phyloP scores from a whole-genome alignment of 2,888 invertebrate species.

The Drosophila histrio region DNA sequence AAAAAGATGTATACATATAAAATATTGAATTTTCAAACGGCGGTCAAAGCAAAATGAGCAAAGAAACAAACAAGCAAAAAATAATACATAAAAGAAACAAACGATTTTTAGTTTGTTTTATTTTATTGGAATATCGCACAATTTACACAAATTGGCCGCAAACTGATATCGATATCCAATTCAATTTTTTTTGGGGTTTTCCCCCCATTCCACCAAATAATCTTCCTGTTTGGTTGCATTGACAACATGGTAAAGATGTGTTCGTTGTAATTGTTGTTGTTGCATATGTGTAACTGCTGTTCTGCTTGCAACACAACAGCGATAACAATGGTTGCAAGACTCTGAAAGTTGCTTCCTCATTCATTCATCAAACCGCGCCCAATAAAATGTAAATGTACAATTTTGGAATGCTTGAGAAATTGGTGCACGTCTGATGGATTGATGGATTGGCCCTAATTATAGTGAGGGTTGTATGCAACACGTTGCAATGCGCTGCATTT shows the following conservation, averaged over 20 bases:
- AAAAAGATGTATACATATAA: neutral
- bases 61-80: constrained; percentile 10
- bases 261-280: neutral
- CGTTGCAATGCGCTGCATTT: constrained; percentile 29
- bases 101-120: constrained; percentile 10
- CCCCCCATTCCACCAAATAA: neutral
- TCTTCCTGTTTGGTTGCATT: constrained; percentile 32
- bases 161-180: constrained; percentile 40
- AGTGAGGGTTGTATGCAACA: constrained; percentile 27
- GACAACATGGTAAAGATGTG: neutral
- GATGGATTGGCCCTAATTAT: constrained; percentile 49
- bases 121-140: neutral
- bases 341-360: constrained; percentile 36
- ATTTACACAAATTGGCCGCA: constrained; percentile 37
- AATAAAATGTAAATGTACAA: constrained; percentile 34
- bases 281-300: constrained; percentile 5
- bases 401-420: constrained; percentile 37
- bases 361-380: constrained; percentile 39
- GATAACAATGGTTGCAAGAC: constrained; percentile 17
- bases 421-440: constrained; percentile 19
- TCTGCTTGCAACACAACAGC: constrained; percentile 31
- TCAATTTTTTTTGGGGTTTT: constrained; percentile 19
- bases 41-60: constrained; percentile 9
- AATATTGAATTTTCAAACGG: constrained; percentile 5
- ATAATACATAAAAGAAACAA: neutral